These are phyloP conservation scores for Acanthopagrus latus DNA, from an alignment of 2,797 vertebrate species.

Conservation along the genomic window DNA sequence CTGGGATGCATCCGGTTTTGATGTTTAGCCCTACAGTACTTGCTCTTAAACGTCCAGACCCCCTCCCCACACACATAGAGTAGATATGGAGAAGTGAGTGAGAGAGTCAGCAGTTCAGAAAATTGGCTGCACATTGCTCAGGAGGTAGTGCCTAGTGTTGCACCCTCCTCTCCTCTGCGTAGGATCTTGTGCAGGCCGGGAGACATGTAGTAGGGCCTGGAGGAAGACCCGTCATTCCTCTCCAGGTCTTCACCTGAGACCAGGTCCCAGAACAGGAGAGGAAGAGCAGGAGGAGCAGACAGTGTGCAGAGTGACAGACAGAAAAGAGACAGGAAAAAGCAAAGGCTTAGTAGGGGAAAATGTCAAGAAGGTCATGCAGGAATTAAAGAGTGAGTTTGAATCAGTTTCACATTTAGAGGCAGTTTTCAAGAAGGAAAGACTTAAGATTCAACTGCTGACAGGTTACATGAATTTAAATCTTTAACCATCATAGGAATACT, in stretches of 20 bases:
- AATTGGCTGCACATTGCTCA: slow-evolving; percentile 64
- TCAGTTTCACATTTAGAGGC: slow-evolving; percentile 9
- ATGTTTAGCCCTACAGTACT: slow-evolving; percentile 77
- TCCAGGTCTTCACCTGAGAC: slow-evolving; percentile 96
- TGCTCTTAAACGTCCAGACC: slow-evolving; percentile 53
- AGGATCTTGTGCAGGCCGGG: slow-evolving; percentile 94
- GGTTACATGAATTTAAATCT: background rate
- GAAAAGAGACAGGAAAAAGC: slow-evolving; percentile 56
- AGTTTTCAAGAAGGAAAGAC: slow-evolving; percentile 15
- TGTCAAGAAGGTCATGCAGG: slow-evolving; percentile 42
- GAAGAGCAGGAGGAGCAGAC: slow-evolving; percentile 35
- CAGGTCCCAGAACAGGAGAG: slow-evolving; percentile 38
- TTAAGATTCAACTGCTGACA: slow-evolving; percentile 14
- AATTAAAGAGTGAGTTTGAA: slow-evolving; percentile 39
- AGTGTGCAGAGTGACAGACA: slow-evolving; percentile 33
- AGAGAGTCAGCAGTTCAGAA: slow-evolving; percentile 54
- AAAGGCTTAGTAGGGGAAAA: slow-evolving; percentile 61
- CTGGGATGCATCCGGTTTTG: slow-evolving; percentile 60
- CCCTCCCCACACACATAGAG: slow-evolving; percentile 52
- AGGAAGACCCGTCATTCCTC: slow-evolving; percentile 94
- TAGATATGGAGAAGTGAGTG: slow-evolving; percentile 67
- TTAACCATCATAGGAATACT: background rate
- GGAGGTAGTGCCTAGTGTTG: slow-evolving; percentile 73
- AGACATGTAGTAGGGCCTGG: slow-evolving; percentile 96
- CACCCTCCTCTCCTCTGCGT: slow-evolving; percentile 88